phyloP scores from a whole-genome alignment of 92 coral and sea anemone genomes.

The Epizoanthus stellaris region DNA sequence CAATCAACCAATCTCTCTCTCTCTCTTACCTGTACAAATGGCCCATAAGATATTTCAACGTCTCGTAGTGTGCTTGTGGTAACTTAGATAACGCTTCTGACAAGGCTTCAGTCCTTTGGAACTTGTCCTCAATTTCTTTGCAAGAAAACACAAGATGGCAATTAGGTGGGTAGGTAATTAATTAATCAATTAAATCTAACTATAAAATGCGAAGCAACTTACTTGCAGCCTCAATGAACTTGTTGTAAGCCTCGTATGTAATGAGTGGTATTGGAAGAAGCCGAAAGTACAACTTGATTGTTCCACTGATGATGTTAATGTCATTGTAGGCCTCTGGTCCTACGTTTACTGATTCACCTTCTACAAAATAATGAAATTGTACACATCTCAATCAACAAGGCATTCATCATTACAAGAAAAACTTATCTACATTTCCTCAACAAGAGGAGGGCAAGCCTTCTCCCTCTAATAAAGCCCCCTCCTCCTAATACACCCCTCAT shows the following conservation, averaged over 20 bases:
- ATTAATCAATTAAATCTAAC: not conserved
- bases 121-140: slow-evolving; percentile 74
- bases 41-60: slow-evolving; percentile 86
- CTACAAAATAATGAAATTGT: slow-evolving; percentile 27
- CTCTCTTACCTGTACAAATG: slow-evolving; percentile 83
- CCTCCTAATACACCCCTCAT: too few species aligned
- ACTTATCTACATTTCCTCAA: too few species aligned
- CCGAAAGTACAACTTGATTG: slow-evolving; percentile 92
- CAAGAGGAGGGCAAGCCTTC: too few species aligned
- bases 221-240: slow-evolving; percentile 95
- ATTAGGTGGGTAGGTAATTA: not conserved
- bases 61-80: slow-evolving; percentile 92
- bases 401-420: too few species aligned
- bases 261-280: slow-evolving; percentile 94
- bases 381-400: too few species aligned
- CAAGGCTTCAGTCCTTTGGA: slow-evolving; percentile 72
- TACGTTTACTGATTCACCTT: slow-evolving; percentile 77
- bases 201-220: slow-evolving; percentile 45
- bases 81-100: slow-evolving; percentile 74
- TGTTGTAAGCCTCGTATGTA: slow-evolving; percentile 89
- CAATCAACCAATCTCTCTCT: not conserved
- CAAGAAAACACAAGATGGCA: too few species aligned
- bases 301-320: slow-evolving; percentile 90
- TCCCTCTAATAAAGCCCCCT: too few species aligned
- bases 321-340: slow-evolving; percentile 69